Evolutionary conservation across 2,797 vertebrate genomes (phyloP), one percentile per base, ranked within the genome.

Genomic region (Coracias cyanogaster): DNA sequence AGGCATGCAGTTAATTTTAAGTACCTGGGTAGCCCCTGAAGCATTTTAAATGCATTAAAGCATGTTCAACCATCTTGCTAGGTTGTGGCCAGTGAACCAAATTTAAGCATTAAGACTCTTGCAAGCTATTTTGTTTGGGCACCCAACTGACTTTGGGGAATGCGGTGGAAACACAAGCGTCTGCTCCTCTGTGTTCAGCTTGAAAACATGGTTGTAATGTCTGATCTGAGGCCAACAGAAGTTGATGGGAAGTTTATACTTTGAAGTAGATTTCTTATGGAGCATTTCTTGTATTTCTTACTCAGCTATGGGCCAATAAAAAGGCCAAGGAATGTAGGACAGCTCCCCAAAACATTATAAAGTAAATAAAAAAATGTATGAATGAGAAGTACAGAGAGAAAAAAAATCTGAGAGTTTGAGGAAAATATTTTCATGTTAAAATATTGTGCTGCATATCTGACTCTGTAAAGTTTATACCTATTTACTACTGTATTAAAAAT

Each of bases 171-270:
- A 66, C 25, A 43, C 2, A 62, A 54, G 15, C 15, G 79, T 81
- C 45, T 88, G 37, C 52, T 93, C 60, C 61, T 69, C 65, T 61
- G 9, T 51, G 35, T 72, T 91, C 72, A 48, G 45, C 43, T 86
- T 81, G 49, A 93, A 94, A 93, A 86, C n/a, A 24, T 21, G 49
- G 39, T 54, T 37, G 11, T 57, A 46, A 66, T 28, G 33, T 83
- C 67, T 96, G 90, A 91, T 86, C 85, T 90, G 49, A 79, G 29
- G 85, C 90, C 93, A 96, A 43, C 15, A 91, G 62, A 84, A 93
- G 69, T 54, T 72, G 72, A 88, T 88, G 58, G 66, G 77, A 94
- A 93, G 21, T 69, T 87, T 83, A 61, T 26, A 51, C 69, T 91
- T 86, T 81, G 65, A 95, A 91, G 72, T 3, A 69, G 61, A 78